Evolutionary conservation across 2,113 vertebrate species (phyloP).

Genomic region (Oncorhynchus clarkii): DNA sequence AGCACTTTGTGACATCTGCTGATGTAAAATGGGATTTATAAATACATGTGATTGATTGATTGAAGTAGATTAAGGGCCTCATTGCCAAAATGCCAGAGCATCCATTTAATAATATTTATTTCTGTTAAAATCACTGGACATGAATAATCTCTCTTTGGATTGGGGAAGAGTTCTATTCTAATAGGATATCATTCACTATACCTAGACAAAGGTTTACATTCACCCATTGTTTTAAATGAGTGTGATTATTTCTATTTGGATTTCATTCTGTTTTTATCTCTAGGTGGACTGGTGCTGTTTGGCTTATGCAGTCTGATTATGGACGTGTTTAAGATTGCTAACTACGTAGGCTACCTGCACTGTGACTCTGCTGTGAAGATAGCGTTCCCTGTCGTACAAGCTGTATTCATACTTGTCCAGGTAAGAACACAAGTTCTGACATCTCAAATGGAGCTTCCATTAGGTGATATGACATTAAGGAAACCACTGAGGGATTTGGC

Average conservation of each 20-base stretch:
- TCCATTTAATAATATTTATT: too few relatives aligned
- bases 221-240: neutral
- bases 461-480: neutral
- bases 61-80: too few relatives aligned
- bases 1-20: too few relatives aligned
- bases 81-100: too few relatives aligned
- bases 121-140: too few relatives aligned
- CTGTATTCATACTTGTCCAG: conserved; percentile 85
- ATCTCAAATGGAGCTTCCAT: neutral
- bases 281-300: conserved; percentile 90
- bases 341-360: conserved; percentile 83
- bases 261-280: neutral
- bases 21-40: too few relatives aligned
- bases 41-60: too few relatives aligned
- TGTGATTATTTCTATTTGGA: neutral
- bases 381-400: conserved; percentile 84
- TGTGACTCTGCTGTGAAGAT: conserved; percentile 87
- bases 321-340: conserved; percentile 90
- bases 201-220: too few relatives aligned
- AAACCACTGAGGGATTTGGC: neutral
- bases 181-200: too few relatives aligned
- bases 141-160: neutral
- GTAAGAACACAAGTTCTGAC: conserved; percentile 58
- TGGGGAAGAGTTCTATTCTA: neutral
- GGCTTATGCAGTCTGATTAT: conserved; percentile 88